Conservation (phyloP, 2,113 vertebrate genomes). For the Bos indicus region DNA sequence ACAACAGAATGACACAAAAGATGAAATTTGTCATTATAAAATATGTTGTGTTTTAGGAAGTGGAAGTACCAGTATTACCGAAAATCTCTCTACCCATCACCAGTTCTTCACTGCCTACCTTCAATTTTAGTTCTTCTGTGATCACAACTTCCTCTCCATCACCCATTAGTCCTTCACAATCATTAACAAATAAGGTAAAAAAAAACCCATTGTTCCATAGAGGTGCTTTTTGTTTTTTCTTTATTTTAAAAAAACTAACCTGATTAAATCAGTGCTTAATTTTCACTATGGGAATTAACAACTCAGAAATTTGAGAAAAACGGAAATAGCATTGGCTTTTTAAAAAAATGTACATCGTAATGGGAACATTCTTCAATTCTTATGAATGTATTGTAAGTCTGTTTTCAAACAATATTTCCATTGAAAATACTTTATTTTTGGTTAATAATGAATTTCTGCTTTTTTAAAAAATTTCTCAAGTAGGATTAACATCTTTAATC, state of each 20-base stretch:
- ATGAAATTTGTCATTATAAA: neutral
- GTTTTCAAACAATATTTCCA: neutral
- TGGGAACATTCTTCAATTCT: neutral
- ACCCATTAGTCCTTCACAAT: constrained; percentile 66
- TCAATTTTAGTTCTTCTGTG: constrained; percentile 85
- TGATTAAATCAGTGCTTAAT: neutral
- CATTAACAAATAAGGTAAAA: constrained; percentile 78
- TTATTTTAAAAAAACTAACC: neutral
- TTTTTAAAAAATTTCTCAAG: neutral
- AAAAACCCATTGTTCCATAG: neutral
- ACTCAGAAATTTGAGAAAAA: neutral
- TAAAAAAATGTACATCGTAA: neutral
- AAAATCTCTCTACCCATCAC: constrained; percentile 90
- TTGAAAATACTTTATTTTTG: neutral
- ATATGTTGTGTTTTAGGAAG: constrained; percentile 76
- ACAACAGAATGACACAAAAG: neutral
- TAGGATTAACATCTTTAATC: neutral
- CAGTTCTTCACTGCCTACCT: constrained; percentile 86
- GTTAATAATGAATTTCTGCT: neutral
- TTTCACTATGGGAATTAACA: neutral
- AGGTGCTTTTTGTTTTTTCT: neutral
- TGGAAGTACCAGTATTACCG: constrained; percentile 86
- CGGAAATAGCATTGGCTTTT: neutral
- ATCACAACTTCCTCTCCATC: constrained; percentile 70
- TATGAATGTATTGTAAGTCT: neutral